phyloP scores from a whole-genome alignment of 2,797 vertebrate genomes.

The Cynodonichthys magdalenae region DNA sequence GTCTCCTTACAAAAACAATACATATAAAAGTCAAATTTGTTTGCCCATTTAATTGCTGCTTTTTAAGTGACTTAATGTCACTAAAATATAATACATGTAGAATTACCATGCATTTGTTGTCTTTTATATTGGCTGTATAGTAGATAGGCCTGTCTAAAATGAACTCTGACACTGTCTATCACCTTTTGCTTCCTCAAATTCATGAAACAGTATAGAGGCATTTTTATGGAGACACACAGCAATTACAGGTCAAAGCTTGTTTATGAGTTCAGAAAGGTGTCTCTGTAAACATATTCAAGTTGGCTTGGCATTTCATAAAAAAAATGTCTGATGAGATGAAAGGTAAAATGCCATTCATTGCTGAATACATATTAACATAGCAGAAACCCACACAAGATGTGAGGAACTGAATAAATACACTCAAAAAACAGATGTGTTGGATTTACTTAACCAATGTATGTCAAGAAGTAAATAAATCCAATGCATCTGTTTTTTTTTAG shows the following conservation, averaged over 20 bases:
- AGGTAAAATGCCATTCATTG: slow-evolving; percentile 27
- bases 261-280: slow-evolving; percentile 71
- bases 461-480: too few relatives aligned
- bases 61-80: too few relatives aligned
- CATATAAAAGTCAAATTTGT: too few relatives aligned
- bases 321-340: slow-evolving; percentile 57
- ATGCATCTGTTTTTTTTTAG: too few relatives aligned
- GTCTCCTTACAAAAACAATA: too few relatives aligned
- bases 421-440: too few relatives aligned
- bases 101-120: too few relatives aligned
- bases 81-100: too few relatives aligned
- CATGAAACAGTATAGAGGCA: slow-evolving; percentile 60
- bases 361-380: slow-evolving; percentile 30
- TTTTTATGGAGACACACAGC: slow-evolving; percentile 58
- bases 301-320: slow-evolving; percentile 52
- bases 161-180: slow-evolving; percentile 36
- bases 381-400: neutral
- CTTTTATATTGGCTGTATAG: neutral
- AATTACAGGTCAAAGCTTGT: slow-evolving; percentile 66
- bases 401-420: slow-evolving; percentile 17
- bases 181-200: slow-evolving; percentile 50
- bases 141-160: slow-evolving; percentile 25
- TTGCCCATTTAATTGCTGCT: too few relatives aligned
- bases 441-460: too few relatives aligned
- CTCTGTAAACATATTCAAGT: slow-evolving; percentile 70